A percentile compares a stretch with the other conserved stretches of the same genome.
Evolutionary conservation across 1,140 invertebrate species (phyloP).

Genomic region (Leptinotarsa defecta): DNA sequence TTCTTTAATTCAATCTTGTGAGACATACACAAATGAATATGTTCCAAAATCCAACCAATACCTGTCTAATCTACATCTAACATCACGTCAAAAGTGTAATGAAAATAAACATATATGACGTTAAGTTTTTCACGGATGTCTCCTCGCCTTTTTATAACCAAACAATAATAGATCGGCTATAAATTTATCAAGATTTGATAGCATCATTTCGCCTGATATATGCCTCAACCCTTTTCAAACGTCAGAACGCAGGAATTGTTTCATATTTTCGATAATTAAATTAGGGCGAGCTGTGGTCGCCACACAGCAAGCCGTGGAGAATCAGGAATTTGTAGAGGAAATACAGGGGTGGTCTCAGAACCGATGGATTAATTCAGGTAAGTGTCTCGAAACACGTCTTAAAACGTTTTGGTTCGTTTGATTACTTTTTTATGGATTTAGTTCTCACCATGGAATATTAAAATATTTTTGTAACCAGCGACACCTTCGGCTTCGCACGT

Average conservation of each 20-base stretch:
- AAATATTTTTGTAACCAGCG: too few species aligned
- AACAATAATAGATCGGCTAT: constrained; percentile 28
- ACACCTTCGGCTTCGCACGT: too few species aligned
- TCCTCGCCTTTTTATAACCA: not conserved
- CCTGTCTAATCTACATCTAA: constrained; percentile 19
- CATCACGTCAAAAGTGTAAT: constrained; percentile 11
- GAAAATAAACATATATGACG: constrained; percentile 26
- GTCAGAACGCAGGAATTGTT: constrained; percentile 38
- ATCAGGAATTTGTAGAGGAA: constrained; percentile 45
- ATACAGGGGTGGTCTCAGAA: constrained; percentile 13
- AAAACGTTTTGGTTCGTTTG: too few species aligned
- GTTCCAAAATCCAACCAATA: not conserved
- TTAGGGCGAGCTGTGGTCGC: constrained; percentile 43
- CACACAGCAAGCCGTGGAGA: constrained; percentile 49
- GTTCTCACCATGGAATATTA: too few species aligned
- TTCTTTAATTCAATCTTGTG: not conserved
- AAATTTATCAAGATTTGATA: constrained; percentile 36
- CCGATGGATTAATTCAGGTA: constrained; percentile 9
- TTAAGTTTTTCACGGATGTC: constrained; percentile 33
- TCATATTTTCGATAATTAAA: constrained; percentile 46
- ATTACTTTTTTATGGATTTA: too few species aligned
- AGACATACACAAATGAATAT: not conserved
- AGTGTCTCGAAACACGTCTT: too few species aligned
- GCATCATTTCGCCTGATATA: constrained; percentile 21
- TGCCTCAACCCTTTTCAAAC: constrained; percentile 36